Percentiles rank a stretch among this genome's conserved stretches.
Evolutionary conservation across 1,140 invertebrate genomes (phyloP).

Genomic region (Drosophila virilis): DNA sequence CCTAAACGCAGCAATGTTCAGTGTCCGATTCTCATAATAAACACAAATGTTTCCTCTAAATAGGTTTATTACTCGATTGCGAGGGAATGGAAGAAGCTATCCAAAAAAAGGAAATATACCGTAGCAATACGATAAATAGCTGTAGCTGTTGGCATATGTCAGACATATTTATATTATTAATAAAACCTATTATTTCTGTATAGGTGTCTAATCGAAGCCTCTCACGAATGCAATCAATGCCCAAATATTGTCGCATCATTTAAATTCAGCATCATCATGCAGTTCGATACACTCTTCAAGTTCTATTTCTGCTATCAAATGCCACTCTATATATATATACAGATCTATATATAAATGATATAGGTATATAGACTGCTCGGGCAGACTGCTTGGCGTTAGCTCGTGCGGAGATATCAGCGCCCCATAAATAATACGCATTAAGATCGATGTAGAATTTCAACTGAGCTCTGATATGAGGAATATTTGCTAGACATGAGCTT

Average conservation of each 20-base stretch:
- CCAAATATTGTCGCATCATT: neutral
- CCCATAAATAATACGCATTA: neutral
- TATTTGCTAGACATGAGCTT: too few relatives aligned
- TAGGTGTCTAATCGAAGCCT: neutral
- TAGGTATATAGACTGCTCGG: neutral
- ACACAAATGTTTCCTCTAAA: too few relatives aligned
- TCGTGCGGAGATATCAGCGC: neutral
- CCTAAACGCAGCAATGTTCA: too few relatives aligned
- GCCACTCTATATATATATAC: neutral
- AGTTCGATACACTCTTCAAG: neutral
- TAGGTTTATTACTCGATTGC: too few relatives aligned
- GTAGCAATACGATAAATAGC: too few relatives aligned
- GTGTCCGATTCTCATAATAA: too few relatives aligned
- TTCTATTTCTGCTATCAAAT: slow-evolving; percentile 10
- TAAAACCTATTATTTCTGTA: neutral
- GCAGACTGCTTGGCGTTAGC: slow-evolving; percentile 19
- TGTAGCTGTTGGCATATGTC: too few relatives aligned
- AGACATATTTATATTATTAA: neutral
- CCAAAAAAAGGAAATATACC: too few relatives aligned
- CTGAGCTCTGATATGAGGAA: neutral
- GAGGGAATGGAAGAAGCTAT: too few relatives aligned
- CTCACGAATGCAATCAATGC: neutral
- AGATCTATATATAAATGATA: neutral
- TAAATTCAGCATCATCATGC: neutral
- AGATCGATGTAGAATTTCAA: neutral